Percentiles rank a stretch among this genome's conserved stretches.
These are phyloP conservation scores for Coptodon rendalli DNA, from an alignment of 2,113 vertebrate genomes.

Conservation along the genomic window DNA sequence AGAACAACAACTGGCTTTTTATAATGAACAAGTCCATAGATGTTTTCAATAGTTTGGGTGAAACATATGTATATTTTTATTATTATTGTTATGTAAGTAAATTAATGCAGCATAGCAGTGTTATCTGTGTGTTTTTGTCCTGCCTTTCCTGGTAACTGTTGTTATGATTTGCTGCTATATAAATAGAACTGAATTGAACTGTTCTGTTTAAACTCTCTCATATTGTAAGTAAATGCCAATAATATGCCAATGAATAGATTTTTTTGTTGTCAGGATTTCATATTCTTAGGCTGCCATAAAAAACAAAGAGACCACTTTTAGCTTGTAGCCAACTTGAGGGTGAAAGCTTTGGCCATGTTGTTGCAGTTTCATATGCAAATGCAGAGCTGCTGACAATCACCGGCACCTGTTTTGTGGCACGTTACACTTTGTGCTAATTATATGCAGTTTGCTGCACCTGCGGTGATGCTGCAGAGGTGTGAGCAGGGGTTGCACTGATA, in stretches of 20 bases:
- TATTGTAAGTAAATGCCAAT: not conserved
- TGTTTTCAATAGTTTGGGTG: not conserved
- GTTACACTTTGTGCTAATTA: conserved; percentile 3
- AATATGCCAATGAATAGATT: not conserved
- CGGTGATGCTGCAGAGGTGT: not conserved
- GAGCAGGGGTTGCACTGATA: not conserved
- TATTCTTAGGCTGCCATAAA: not conserved
- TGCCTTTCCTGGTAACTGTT: not conserved
- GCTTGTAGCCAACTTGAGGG: not conserved
- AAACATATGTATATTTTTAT: accelerated
- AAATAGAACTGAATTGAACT: not conserved
- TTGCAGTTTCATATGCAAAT: not conserved
- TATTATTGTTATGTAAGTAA: not conserved
- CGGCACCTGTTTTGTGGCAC: not conserved
- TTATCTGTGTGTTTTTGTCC: not conserved
- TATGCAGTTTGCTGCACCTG: conserved; percentile 17
- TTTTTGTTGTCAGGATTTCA: not conserved
- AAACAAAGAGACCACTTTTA: not conserved
- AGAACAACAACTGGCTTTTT: not conserved
- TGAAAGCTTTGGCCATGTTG: not conserved
- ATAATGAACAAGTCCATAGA: accelerated
- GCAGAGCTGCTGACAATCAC: not conserved
- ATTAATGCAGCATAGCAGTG: not conserved
- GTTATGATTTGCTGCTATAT: not conserved
- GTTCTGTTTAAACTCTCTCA: not conserved